Evolutionary conservation across 2,797 vertebrate genomes (phyloP), one percentile per base, ranked within the genome.

Genomic region (Danio albolineatus): DNA sequence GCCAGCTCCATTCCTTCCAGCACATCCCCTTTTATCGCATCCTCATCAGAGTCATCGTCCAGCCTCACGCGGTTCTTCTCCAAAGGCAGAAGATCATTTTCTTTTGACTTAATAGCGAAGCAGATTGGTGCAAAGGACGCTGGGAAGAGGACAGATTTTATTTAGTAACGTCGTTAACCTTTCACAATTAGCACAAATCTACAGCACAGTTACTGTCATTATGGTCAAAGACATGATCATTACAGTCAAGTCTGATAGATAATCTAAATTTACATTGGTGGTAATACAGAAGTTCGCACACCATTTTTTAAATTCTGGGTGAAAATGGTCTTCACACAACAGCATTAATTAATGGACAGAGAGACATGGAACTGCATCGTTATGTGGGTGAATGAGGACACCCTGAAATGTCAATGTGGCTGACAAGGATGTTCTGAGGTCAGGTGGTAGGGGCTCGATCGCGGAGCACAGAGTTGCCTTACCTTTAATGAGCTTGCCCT

Each of bases 71-170:
- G 91, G 83, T 99, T 98, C 90, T 98, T 99, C 89, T 99, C 98
- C 92, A 99, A 88, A 10, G 96, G 97, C 82, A 99, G 92, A 81
- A 98, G 90, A 89, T 99, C 98, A 0, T 97, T 98, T 89, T 99
- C 98, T 86, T 99, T 99, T 79, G 95, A 94, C 86, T 95, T 96
- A 89, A 99, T 99, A 39, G 98, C 98, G 88, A 99, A 99, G 85
- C 96, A 96, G 92, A 99, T 99, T 10, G 98, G 98, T n/a, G 97
- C 98, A 90, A 99, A 98, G 0, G 97, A 96, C 39, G 93, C 98
- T 99, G 90, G 6, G 61, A 60, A 64, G 4, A 71, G 4, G 16
- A 60, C 44, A 57, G 85, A 56, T 4, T 64, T 59, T 70, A 65
- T 80, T 79, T 77, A 61, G 65, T n/a, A 51, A 59, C 48, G 38